A percentile compares a stretch with the other conserved stretches of the same genome.
Evolutionary conservation across 2,888 invertebrate species (phyloP).

Genomic region (Xestia c-nigrum): DNA sequence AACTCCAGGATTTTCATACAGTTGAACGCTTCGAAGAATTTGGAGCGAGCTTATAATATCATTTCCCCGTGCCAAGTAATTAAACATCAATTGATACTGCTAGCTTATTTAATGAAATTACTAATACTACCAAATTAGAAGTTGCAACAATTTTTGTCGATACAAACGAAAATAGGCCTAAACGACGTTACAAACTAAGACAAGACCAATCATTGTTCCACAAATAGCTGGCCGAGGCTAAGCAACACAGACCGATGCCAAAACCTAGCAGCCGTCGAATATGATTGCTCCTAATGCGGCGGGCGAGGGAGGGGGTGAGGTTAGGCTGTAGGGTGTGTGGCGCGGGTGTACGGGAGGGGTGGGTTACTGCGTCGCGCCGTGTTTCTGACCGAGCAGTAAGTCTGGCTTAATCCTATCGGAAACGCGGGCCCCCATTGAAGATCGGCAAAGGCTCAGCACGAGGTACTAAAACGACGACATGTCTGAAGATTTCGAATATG

Average conservation of each 20-base stretch:
- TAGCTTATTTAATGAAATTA: conserved; percentile 6
- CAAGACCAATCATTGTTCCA: conserved; percentile 87
- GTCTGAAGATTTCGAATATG: conserved; percentile 78
- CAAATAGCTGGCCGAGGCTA: conserved; percentile 86
- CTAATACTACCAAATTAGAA: conserved; percentile 6
- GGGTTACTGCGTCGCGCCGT: conserved; percentile 84
- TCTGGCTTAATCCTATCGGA: conserved; percentile 90
- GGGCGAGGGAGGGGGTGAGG: conserved; percentile 75
- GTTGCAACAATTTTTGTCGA: conserved; percentile 45
- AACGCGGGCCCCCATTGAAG: conserved; percentile 89
- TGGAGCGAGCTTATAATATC: not conserved
- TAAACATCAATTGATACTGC: conserved; percentile 20
- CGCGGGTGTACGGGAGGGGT: conserved; percentile 66
- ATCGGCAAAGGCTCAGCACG: conserved; percentile 81
- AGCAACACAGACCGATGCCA: conserved; percentile 89
- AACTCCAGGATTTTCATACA: not conserved
- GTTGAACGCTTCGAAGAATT: not conserved
- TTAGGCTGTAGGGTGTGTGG: conserved; percentile 69
- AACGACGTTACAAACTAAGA: conserved; percentile 82
- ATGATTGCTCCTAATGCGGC: conserved; percentile 90
- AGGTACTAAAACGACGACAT: conserved; percentile 75
- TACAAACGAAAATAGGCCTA: conserved; percentile 75
- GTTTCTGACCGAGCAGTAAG: conserved; percentile 90
- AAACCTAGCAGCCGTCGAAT: conserved; percentile 89
- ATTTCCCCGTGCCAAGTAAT: conserved; percentile 20